phyloP scores from a whole-genome alignment of 2,113 vertebrate genomes.

The Sylvilagus bachmani region DNA sequence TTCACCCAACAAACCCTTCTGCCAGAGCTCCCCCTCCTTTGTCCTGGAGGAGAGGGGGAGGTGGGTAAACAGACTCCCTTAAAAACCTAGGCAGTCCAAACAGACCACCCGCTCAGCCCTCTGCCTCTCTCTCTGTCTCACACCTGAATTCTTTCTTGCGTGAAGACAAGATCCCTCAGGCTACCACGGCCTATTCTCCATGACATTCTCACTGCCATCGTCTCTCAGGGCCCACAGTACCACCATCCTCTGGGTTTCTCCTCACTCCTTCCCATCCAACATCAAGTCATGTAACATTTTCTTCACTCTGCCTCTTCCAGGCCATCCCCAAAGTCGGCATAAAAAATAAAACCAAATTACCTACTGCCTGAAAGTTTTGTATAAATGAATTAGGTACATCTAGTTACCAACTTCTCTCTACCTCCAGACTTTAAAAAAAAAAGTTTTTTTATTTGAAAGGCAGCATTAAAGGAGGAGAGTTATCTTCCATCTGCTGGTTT shows the following conservation, averaged over 20 bases:
- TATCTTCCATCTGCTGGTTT: background rate
- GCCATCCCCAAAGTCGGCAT: background rate
- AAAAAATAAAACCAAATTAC: constrained; percentile 27
- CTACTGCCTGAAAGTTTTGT: constrained; percentile 3
- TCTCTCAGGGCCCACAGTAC: background rate
- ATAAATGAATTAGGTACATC: background rate
- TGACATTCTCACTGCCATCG: background rate
- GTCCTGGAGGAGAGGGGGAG: no score
- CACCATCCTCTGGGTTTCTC: background rate
- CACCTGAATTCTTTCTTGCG: no score
- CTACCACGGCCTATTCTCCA: no score
- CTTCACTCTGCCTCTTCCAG: background rate
- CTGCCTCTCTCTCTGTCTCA: no score
- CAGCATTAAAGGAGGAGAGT: no score
- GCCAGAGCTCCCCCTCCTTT: no score
- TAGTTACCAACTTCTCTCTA: background rate
- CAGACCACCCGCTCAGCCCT: no score
- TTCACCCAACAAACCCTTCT: no score
- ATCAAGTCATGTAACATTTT: constrained; percentile 27
- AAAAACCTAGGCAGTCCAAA: no score
- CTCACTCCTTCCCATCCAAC: background rate
- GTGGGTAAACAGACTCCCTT: no score
- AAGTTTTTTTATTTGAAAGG: no score
- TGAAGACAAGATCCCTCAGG: no score
- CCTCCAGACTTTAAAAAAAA: background rate